Evolutionary conservation across 2,113 vertebrate genomes (phyloP), one percentile per base, ranked within the genome.

Genomic region (Odontesthes bonariensis): DNA sequence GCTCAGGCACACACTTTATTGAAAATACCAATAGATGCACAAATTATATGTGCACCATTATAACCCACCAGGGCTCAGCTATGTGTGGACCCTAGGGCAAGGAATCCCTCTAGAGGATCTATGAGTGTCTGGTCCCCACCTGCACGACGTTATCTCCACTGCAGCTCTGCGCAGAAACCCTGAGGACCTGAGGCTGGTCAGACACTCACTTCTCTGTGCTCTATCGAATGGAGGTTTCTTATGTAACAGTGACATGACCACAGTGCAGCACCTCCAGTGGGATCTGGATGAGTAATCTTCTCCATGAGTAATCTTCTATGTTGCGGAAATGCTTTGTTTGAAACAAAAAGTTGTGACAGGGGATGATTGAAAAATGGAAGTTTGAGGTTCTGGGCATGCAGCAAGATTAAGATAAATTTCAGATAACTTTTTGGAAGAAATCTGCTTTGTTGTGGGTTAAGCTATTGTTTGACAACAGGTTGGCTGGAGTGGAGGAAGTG

Each of bases 181-280:
- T 7, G 58, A 68, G 79, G 73, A 69, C 40, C 32, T 5, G 40
- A 35, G 47, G 19, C 38, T 23, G 57, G 69, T 79, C 81, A 76
- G 44, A 80, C 77, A 76, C 73, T 52, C 44, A 70, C 66, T 84
- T 69, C 20, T 73, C 66, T 78, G 38, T 81, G 40, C 47, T 46
- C 42, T 56, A 27, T 70, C 11, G 38, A 66, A 52, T 46, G 1
- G 17, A 14, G 53, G 5, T 4, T 56, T 13, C 56, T 86, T 88
- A 81, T 81, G 81, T 82, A 86, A 87, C 53, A 59, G 56, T 23
- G 53, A 66, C 75, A 89, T 69, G 56, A 77, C 47, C 52, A 12
- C 69, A 75, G 60, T 70, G 60, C 49, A 68, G 73, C 55, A 68
- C 64, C 62, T 84, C 56, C 40, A 16, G 66, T 67, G 57, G 67